A percentile compares a stretch with the other conserved stretches of the same genome.
phyloP scores from a whole-genome alignment of 2,888 invertebrate genomes.

The Cerastoderma edule region DNA sequence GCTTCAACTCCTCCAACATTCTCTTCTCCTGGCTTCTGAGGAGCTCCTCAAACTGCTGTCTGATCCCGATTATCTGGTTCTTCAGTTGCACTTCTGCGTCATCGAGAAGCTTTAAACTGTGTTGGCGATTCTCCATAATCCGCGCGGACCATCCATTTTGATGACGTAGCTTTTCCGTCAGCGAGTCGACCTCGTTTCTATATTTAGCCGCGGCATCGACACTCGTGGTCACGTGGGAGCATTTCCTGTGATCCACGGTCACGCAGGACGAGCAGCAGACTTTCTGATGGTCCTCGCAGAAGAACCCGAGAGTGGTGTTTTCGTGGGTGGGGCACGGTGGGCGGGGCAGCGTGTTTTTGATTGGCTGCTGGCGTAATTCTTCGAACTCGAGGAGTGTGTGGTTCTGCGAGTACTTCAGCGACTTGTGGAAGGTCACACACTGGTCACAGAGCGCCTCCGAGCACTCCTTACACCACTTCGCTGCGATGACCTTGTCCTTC shows the following conservation, averaged over 20 bases:
- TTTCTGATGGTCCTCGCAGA: conserved; percentile 65
- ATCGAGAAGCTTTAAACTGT: conserved; percentile 59
- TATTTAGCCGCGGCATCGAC: conserved; percentile 63
- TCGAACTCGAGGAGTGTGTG: conserved; percentile 61
- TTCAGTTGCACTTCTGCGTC: conserved; percentile 60
- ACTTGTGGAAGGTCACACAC: conserved; percentile 63
- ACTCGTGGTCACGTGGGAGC: conserved; percentile 61
- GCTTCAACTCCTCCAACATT: conserved; percentile 59
- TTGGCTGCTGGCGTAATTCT: conserved; percentile 60
- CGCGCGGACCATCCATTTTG: conserved; percentile 64
- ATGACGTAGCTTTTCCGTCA: conserved; percentile 61
- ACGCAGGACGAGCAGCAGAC: conserved; percentile 65
- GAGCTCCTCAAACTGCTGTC: conserved; percentile 63
- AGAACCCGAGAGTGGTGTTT: conserved; percentile 63
- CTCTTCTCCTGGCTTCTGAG: conserved; percentile 60
- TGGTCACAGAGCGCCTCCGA: conserved; percentile 64
- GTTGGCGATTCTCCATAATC: conserved; percentile 63
- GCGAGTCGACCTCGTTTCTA: conserved; percentile 55
- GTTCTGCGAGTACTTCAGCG: conserved; percentile 63
- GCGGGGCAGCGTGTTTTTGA: conserved; percentile 59
- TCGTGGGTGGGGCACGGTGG: conserved; percentile 64
- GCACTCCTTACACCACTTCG: conserved; percentile 68
- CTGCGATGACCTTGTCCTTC: conserved; percentile 66
- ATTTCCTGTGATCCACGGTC: conserved; percentile 65
- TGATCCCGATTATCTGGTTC: conserved; percentile 61